Evolutionary conservation across 2,888 invertebrate genomes (phyloP), one percentile per base, ranked within the genome.

Genomic region (Callimorpha dominula): DNA sequence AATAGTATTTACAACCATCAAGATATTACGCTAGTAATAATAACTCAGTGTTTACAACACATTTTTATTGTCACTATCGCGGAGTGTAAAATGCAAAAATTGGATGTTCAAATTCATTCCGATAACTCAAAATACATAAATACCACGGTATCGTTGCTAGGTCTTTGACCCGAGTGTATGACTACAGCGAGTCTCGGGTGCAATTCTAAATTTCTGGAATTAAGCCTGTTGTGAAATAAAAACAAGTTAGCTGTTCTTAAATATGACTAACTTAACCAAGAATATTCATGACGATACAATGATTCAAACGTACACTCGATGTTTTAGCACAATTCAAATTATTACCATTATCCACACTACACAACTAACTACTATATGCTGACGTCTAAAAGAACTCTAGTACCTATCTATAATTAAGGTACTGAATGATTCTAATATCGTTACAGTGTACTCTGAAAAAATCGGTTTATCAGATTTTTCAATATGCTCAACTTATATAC

Each of bases 271-370:
- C 6, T 20, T 60, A 52, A 52, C 40, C 17, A 31, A 31, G 40
- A 49, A 46, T 66, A 66, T 66, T 66, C 31, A 60, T 31, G 31
- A 57, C 71, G 31, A 60, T 60, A 31, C 31, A 31, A 31, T 31
- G 60, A 57, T 57, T 31, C 54, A 57, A 71, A 73, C 76, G 80
- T 72, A 81, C 81, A 81, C 81, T 81, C 81, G 75, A n/a, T 20
- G 11, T 57, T 57, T 57, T 20, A 11, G 20, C 20, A 57, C 20
- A 57, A 14, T 14, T 5, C 14, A 4, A 4, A 2, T 54, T 52
- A n/a, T n/a, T n/a, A n/a, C n/a, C n/a, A n/a, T n/a, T n/a, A 31
- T 31, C 31, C 31, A 31, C 31, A 31, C 31, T 2, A 31, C 31
- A 31, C 31, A 31, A 31, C 31, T 31, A 31, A 31, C 31, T 31